Conservation (phyloP, 2,797 vertebrate species). For the Hippocampus kuda region DNA sequence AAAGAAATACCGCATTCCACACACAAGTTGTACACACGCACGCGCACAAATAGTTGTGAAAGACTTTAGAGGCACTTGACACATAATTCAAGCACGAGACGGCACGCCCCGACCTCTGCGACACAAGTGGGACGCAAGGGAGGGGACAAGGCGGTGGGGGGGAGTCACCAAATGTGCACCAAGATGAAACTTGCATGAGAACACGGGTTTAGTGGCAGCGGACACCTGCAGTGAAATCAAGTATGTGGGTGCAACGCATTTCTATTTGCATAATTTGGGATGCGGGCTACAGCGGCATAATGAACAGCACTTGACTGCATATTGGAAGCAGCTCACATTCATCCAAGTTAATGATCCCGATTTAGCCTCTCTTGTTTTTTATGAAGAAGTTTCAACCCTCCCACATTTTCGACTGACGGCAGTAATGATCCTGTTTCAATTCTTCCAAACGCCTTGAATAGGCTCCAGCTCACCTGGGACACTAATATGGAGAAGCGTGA, state of each 20-base stretch:
- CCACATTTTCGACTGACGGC: background rate
- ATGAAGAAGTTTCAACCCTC: background rate
- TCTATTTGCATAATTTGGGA: background rate
- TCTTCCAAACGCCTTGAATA: background rate
- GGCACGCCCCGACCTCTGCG: conserved; percentile 29
- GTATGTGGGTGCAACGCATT: background rate
- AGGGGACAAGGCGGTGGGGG: background rate
- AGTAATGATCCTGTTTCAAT: background rate
- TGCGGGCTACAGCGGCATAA: background rate
- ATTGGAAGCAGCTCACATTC: background rate
- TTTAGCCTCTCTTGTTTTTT: background rate
- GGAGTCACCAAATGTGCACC: background rate
- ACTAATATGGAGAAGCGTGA: background rate
- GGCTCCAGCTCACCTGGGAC: background rate
- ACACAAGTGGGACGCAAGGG: conserved; percentile 29
- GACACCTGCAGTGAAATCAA: conserved; percentile 2
- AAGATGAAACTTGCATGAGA: conserved; percentile 1
- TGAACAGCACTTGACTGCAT: background rate
- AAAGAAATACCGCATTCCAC: conserved; percentile 51
- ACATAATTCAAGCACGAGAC: conserved; percentile 50
- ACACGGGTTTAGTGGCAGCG: background rate
- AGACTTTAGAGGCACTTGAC: conserved; percentile 57
- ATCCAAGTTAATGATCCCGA: background rate
- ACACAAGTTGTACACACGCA: conserved; percentile 43
- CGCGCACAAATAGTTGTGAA: conserved; percentile 50